Evolutionary conservation across 2,888 invertebrate genomes (phyloP).

Genomic region (Rhingia rostrata): DNA sequence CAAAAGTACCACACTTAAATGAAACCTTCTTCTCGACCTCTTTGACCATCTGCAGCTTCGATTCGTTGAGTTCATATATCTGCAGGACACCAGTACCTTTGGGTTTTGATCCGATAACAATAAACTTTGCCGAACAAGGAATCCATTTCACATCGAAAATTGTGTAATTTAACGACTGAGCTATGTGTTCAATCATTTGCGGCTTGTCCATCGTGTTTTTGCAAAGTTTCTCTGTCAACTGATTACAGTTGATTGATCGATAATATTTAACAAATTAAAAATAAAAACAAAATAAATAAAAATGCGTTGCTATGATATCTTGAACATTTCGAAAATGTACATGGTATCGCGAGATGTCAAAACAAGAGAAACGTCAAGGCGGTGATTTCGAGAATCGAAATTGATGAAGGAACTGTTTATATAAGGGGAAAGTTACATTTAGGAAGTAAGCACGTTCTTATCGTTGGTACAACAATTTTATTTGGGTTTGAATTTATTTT

Average conservation of each 20-base stretch:
- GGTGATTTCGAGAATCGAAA: conserved; percentile 36
- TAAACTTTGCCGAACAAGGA: conserved; percentile 96
- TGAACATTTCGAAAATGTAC: conserved; percentile 25
- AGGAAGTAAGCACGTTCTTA: not conserved
- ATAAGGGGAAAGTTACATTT: not conserved
- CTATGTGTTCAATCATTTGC: conserved; percentile 94
- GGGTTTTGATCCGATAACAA: conserved; percentile 92
- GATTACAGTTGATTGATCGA: conserved; percentile 54
- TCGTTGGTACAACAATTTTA: too few relatives aligned
- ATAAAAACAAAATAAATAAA: conserved; percentile 16
- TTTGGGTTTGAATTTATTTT: too few relatives aligned
- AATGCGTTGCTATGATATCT: conserved; percentile 51
- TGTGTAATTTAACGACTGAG: conserved; percentile 92
- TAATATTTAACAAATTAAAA: conserved; percentile 20
- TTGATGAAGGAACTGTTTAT: not conserved
- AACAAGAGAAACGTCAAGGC: conserved; percentile 34
- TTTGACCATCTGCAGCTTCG: conserved; percentile 88
- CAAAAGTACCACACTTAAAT: conserved; percentile 97
- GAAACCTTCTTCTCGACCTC: conserved; percentile 91
- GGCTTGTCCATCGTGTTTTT: conserved; percentile 88
- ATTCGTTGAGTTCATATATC: conserved; percentile 90
- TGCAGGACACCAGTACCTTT: conserved; percentile 93
- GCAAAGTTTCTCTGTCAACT: not conserved
- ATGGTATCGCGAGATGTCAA: conserved; percentile 24
- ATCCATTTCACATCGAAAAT: conserved; percentile 98